phyloP scores from a whole-genome alignment of 2,797 vertebrate species.

The Capromys pilorides region DNA sequence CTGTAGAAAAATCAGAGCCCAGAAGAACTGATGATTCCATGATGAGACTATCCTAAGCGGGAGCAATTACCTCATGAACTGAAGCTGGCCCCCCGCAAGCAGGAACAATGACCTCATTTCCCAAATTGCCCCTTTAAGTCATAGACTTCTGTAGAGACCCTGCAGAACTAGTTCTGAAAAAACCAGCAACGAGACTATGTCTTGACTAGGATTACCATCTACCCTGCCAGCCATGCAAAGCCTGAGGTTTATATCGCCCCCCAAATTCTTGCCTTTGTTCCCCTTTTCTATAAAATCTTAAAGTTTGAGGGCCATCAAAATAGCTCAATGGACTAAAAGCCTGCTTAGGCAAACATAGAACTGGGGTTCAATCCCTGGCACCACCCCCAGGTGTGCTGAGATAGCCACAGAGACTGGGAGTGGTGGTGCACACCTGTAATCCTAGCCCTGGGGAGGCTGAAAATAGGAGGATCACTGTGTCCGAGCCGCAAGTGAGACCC shows the following conservation, averaged over 20 bases:
- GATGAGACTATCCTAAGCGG: neutral
- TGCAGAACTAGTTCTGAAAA: neutral
- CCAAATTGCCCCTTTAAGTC: neutral
- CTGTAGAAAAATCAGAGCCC: neutral
- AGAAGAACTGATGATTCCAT: neutral
- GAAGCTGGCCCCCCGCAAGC: neutral
- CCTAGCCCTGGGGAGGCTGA: too few relatives aligned
- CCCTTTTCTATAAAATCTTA: neutral
- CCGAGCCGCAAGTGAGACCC: too few relatives aligned
- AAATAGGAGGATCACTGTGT: too few relatives aligned
- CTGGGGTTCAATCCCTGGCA: too few relatives aligned
- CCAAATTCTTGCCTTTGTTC: neutral
- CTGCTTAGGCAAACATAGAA: too few relatives aligned
- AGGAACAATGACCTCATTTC: neutral
- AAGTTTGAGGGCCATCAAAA: neutral
- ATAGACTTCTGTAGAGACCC: neutral
- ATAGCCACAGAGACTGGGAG: too few relatives aligned
- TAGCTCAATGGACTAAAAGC: too few relatives aligned
- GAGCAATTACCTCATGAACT: neutral
- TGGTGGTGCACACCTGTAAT: too few relatives aligned
- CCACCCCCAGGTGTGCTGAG: too few relatives aligned
- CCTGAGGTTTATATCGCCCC: neutral
- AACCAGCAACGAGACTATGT: neutral
- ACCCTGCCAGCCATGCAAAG: neutral
- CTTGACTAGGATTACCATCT: neutral